Percentiles rank a stretch among this genome's conserved stretches.
phyloP scores from a whole-genome alignment of 2,888 invertebrate genomes.

The Eupithecia exiguata region DNA sequence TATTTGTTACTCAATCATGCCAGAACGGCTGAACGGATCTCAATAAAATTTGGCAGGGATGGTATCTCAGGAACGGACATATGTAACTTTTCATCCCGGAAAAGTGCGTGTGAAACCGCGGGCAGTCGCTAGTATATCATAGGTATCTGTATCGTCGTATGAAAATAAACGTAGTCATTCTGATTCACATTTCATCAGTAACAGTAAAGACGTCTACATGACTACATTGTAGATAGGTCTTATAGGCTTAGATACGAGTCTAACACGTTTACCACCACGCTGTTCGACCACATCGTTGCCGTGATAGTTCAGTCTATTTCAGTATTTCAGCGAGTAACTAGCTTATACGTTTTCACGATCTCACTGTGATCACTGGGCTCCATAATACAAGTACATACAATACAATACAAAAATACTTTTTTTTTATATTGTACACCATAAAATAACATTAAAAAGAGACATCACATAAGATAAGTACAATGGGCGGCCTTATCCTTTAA shows the following conservation, averaged over 20 bases:
- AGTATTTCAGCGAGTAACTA: constrained; percentile 19
- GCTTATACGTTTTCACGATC: constrained; percentile 14
- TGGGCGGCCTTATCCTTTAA: no score
- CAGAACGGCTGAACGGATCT: no score
- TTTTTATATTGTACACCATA: no score
- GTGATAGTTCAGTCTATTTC: constrained; percentile 33
- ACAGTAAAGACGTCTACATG: not conserved
- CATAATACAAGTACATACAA: not conserved
- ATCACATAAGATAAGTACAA: no score
- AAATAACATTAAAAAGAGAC: no score
- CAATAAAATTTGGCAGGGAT: no score
- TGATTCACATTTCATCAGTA: not conserved
- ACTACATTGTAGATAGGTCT: not conserved
- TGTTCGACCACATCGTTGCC: constrained; percentile 14
- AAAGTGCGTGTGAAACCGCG: not conserved
- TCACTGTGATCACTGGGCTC: not conserved
- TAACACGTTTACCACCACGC: constrained; percentile 8
- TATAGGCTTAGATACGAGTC: not conserved
- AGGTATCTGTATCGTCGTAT: no score
- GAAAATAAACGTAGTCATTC: not conserved
- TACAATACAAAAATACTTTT: no score
- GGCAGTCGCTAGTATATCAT: no score
- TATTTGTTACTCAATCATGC: no score
- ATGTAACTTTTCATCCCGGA: not conserved
- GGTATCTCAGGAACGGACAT: not conserved